Evolutionary conservation across 2,888 invertebrate species (phyloP).

Genomic region (Parnassius glacialis): DNA sequence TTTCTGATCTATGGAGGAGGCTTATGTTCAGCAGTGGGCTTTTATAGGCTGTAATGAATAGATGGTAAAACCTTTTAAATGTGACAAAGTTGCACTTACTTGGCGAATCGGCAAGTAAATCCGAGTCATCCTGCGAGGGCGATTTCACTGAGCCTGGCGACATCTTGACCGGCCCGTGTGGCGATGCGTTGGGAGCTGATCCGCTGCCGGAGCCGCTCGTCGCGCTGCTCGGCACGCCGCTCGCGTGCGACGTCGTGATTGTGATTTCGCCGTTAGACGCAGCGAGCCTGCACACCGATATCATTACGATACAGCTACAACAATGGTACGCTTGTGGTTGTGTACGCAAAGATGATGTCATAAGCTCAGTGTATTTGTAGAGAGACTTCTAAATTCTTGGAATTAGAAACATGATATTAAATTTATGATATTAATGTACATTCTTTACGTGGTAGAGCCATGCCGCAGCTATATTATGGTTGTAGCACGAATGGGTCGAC

Average conservation of each 20-base stretch:
- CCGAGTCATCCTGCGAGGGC: constrained; percentile 84
- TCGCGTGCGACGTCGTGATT: constrained; percentile 88
- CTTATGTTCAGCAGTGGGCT: neutral
- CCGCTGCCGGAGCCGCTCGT: constrained; percentile 69
- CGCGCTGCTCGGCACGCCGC: constrained; percentile 61
- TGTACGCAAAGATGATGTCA: too few relatives aligned
- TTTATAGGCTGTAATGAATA: neutral
- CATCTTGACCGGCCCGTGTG: constrained; percentile 82
- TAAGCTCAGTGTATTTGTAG: too few relatives aligned
- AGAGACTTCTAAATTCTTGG: too few relatives aligned
- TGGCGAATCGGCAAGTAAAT: constrained; percentile 90
- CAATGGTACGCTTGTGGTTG: neutral
- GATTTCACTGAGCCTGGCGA: constrained; percentile 83
- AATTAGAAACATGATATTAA: too few relatives aligned
- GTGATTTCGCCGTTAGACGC: constrained; percentile 91
- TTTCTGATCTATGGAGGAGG: too few relatives aligned
- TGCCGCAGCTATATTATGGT: too few relatives aligned
- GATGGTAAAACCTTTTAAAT: too few relatives aligned
- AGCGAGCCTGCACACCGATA: constrained; percentile 78
- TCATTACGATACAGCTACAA: neutral
- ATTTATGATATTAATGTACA: too few relatives aligned
- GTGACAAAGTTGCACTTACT: constrained; percentile 82
- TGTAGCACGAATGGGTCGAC: too few relatives aligned
- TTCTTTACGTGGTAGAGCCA: too few relatives aligned
- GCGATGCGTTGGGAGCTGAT: constrained; percentile 70